Percentiles rank a stretch among this genome's conserved stretches.
Evolutionary conservation across 2,888 invertebrate genomes (phyloP).

Genomic region (Leucoma salicis): DNA sequence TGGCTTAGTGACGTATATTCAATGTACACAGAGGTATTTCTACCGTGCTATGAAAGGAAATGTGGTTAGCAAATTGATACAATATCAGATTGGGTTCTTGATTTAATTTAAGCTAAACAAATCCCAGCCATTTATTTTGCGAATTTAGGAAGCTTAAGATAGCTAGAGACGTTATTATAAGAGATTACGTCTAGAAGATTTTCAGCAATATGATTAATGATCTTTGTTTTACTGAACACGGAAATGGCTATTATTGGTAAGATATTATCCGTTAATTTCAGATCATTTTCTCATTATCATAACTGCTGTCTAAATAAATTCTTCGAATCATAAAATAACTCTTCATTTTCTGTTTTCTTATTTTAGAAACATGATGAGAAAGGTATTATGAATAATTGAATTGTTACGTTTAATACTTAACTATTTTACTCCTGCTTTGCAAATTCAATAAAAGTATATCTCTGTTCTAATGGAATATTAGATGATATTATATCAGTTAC

Average conservation of each 20-base stretch:
- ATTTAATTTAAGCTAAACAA: conserved; percentile 36
- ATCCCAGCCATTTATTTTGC: conserved; percentile 45
- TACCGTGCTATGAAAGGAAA: neutral
- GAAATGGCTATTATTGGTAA: neutral
- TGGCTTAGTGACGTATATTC: conserved; percentile 1
- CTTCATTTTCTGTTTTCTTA: no score
- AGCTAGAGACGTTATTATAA: conserved; percentile 50
- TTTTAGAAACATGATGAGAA: no score
- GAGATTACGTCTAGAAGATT: conserved; percentile 47
- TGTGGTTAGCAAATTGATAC: conserved; percentile 17
- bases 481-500: no score
- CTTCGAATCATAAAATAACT: no score
- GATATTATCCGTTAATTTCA: conserved; percentile 7
- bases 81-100: conserved; percentile 7
- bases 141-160: conserved; percentile 40
- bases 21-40: neutral
- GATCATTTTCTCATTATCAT: conserved; percentile 1
- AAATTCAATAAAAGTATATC: no score
- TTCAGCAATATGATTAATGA: conserved; percentile 42
- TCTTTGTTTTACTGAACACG: conserved; percentile 30
- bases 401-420: no score
- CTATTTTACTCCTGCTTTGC: no score
- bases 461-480: no score
- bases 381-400: no score
- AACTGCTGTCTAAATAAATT: neutral